Evolutionary conservation across 1,140 invertebrate genomes (phyloP).

Genomic region (Drosophila quadrilineata): DNA sequence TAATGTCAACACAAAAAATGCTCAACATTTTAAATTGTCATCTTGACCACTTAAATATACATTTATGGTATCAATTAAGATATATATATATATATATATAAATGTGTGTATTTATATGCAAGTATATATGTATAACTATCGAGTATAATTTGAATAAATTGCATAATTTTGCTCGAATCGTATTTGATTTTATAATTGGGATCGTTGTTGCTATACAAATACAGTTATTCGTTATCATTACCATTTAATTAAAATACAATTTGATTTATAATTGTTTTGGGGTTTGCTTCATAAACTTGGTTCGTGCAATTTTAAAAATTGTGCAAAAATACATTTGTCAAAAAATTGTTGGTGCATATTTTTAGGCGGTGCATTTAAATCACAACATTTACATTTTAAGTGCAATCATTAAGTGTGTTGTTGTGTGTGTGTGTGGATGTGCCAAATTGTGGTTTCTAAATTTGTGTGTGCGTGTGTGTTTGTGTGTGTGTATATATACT

Average conservation of each 20-base stretch:
- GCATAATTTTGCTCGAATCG: too few species aligned
- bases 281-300: slow-evolving; percentile 11
- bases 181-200: too few species aligned
- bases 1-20: slow-evolving; percentile 27
- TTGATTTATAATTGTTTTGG: neutral
- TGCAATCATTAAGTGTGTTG: slow-evolving; percentile 53
- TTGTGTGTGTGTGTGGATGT: slow-evolving; percentile 1
- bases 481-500: slow-evolving; percentile 17
- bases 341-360: slow-evolving; percentile 71
- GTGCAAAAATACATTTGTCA: slow-evolving; percentile 76
- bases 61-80: too few species aligned
- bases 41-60: slow-evolving; percentile 17
- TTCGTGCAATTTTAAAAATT: slow-evolving; percentile 68
- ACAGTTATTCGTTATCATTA: slow-evolving; percentile 16
- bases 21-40: too few species aligned
- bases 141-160: too few species aligned
- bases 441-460: too few species aligned
- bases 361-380: slow-evolving; percentile 75
- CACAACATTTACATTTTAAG: slow-evolving; percentile 78
- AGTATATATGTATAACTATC: neutral
- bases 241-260: slow-evolving; percentile 48
- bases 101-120: too few species aligned
- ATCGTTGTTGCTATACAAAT: slow-evolving; percentile 30
- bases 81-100: slow-evolving; percentile 18
- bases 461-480: neutral